Base-by-base conservation (phyloP, 2,797 vertebrate species). In the Monodelphis domestica region DNA sequence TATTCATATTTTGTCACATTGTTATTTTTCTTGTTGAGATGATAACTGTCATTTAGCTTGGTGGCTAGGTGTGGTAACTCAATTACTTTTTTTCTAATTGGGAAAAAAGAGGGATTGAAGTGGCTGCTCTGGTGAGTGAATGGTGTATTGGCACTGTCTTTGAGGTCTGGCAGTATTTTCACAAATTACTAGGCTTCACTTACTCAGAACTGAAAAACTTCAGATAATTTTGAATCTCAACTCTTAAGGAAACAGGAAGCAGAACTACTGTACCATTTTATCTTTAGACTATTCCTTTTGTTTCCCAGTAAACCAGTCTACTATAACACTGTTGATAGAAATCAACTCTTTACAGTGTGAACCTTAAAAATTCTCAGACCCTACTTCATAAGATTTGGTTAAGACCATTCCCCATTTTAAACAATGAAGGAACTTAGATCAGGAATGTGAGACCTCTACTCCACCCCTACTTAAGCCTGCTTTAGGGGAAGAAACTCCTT, bases 151-250 rank as follows among this genome's bases (percentile, higher is more conserved):
- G 1, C n/a, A 21, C 94, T 95, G 53, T 93, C 53, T 94, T 94
- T 57, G 93, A 70, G 87, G 90, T 94, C 1, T 0, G 53, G 5
- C 29, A 38, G 88, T 1, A 4, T 88, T 78, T 95, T 92, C 30
- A 89, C 78, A 29, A 9, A 0, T 0, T 90, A 15, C 11, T 89
- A 88, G 84, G 30, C 54, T 90, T 59, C 94, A 0, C 45, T 96
- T 84, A 96, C 87, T 51, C 57, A 59, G 91, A 96, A 70, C 94
- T 97, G 87, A 91, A 95, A 95, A 97, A 93, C 53, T 52, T 89
- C 87, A 93, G 87, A 29, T 88, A 57, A 52, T 94, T 96, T 91
- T 90, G 21, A 88, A 95, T 96, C 88, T 94, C 92, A 59, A 0
- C 0, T 96, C 55, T n/a, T 54, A 12, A 89, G 91, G 93, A 93